Evolutionary conservation across 2,888 invertebrate genomes (phyloP).

Genomic region (Netelia virgata): DNA sequence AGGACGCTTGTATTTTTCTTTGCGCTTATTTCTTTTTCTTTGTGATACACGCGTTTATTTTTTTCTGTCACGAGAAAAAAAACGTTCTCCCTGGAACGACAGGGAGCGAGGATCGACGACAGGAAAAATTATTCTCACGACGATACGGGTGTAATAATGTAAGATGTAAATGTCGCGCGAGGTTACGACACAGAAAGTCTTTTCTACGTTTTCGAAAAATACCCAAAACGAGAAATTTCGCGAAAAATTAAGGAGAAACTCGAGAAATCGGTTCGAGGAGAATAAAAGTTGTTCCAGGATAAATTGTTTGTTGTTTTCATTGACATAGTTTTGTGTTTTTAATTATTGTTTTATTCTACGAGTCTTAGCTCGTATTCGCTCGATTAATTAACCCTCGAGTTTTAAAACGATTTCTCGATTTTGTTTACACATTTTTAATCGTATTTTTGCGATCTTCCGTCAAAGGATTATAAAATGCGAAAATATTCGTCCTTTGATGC

Average conservation of each 20-base stretch:
- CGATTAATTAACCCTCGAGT: too few species aligned
- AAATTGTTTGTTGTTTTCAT: too few species aligned
- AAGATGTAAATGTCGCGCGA: slow-evolving; percentile 36
- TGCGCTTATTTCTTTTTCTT: neutral
- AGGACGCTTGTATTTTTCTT: slow-evolving; percentile 9
- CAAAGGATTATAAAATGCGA: too few species aligned
- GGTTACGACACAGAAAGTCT: slow-evolving; percentile 67
- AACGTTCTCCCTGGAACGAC: too few species aligned
- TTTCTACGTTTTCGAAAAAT: slow-evolving; percentile 9
- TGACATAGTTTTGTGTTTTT: too few species aligned
- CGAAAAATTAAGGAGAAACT: slow-evolving; percentile 6
- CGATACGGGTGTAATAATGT: slow-evolving; percentile 60
- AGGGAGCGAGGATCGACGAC: slow-evolving; percentile 37
- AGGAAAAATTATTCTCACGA: slow-evolving; percentile 65
- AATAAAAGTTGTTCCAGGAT: too few species aligned
- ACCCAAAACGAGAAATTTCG: slow-evolving; percentile 9
- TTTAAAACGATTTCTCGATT: too few species aligned
- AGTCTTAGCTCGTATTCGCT: too few species aligned
- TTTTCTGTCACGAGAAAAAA: neutral
- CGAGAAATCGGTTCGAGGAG: neutral
- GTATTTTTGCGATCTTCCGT: too few species aligned
- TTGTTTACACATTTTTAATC: too few species aligned
- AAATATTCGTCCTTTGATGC: too few species aligned
- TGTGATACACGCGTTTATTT: neutral
- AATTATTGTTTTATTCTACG: too few species aligned